A percentile compares a stretch with the other conserved stretches of the same genome.
These are phyloP conservation scores for Phrynocephalus vlangalii DNA, from an alignment of 2,797 vertebrate species.

Conservation along the genomic window DNA sequence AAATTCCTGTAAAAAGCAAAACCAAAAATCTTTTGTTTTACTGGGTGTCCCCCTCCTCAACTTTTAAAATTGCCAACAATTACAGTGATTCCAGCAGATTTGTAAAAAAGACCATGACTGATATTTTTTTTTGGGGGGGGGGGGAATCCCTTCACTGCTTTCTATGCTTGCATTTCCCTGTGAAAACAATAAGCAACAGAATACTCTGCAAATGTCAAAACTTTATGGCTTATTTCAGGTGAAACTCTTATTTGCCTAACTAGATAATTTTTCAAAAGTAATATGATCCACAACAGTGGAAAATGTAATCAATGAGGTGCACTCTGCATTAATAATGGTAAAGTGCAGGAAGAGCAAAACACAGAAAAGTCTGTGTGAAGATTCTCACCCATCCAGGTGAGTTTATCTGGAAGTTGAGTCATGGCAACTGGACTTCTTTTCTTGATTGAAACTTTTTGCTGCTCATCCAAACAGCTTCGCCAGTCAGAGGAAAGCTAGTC, in stretches of 20 bases:
- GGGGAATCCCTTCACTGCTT: conserved; percentile 28
- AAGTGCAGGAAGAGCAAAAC: conserved; percentile 23
- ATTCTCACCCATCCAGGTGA: too few relatives aligned
- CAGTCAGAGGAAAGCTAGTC: too few relatives aligned
- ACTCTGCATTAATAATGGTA: conserved; percentile 58
- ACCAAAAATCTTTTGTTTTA: conserved; percentile 69
- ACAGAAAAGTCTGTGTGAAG: conserved; percentile 5
- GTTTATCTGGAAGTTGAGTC: too few relatives aligned
- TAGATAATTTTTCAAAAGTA: conserved; percentile 47
- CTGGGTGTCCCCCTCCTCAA: conserved; percentile 41
- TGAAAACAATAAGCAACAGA: conserved; percentile 13
- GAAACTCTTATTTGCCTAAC: conserved; percentile 39
- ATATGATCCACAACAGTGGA: conserved; percentile 61
- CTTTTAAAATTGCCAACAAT: conserved; percentile 55
- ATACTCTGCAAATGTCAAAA: conserved; percentile 43
- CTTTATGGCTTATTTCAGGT: conserved; percentile 35
- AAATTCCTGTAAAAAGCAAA: conserved; percentile 85
- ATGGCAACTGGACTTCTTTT: too few relatives aligned
- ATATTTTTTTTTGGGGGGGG: conserved; percentile 48
- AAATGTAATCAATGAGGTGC: conserved; percentile 64
- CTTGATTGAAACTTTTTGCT: too few relatives aligned
- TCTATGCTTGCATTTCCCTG: conserved; percentile 30
- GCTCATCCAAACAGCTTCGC: too few relatives aligned
- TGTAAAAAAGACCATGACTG: conserved; percentile 53
- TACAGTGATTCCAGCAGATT: conserved; percentile 56